Base-by-base conservation (phyloP, 2,113 vertebrate genomes). In the Zapornia atra region DNA sequence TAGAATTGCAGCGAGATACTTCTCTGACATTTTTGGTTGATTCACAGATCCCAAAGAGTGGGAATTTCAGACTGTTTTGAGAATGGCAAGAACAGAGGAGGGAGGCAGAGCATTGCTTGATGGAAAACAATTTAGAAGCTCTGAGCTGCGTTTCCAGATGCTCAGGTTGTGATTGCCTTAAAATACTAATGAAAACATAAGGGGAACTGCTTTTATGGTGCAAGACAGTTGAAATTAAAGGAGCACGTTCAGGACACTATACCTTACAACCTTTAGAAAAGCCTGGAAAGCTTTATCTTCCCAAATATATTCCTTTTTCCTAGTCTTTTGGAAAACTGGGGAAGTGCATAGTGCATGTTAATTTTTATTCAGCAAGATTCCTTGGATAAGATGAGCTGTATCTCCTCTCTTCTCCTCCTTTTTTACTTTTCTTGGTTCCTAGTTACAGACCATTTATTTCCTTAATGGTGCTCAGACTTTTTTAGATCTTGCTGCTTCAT, bases 401-500 rank as follows among this genome's bases (percentile, higher is more conserved):
- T 63, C 24, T 70, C 38, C 15, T 57, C 24, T 68, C 79, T 64
- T 60, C 13, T 50, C 10, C 3, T 92, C 10, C 3, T 92, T 75
- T 63, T 86, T 88, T 57, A 71, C 19, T 93, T 80, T 59, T 63
- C n/a, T 77, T 4, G 1, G 13, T 64, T 77, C 83, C 31, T 75
- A 92, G 48, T 48, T 64, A 40, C 46, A 94, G 38, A 66, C 26
- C 6, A 75, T 93, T 26, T 72, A 26, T 88, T 90, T 75, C 28
- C 48, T 82, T 96, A 89, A 91, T 59, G 69, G 76, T 86, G 19
- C 65, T 76, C 48, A 57, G 61, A 34, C 24, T 95, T 28, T 53
- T 86, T 12, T 75, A 34, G 48, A n/a, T 78, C 33, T 68, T 82
- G 57, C 44, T 81, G 61, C 64, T 91, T 19, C 42, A 48, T 68